A percentile compares a stretch with the other conserved stretches of the same genome.
Evolutionary conservation across 2,113 vertebrate genomes (phyloP).

Genomic region (Paraplagusia blochii): DNA sequence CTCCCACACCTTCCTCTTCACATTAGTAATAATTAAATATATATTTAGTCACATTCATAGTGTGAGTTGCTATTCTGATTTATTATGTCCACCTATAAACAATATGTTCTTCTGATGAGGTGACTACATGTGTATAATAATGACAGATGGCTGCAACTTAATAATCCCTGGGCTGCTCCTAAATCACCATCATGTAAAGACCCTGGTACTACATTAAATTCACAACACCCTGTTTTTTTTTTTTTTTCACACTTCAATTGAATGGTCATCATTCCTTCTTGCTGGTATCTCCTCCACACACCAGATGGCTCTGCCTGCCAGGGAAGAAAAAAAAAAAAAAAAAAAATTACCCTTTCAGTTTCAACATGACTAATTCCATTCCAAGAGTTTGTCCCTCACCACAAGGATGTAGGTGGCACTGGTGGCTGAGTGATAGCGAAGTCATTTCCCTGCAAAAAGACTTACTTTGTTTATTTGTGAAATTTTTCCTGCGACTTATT

Average conservation of each 20-base stretch:
- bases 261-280: slow-evolving; percentile 49
- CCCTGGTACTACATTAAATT: slow-evolving; percentile 46
- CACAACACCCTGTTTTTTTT: slow-evolving; percentile 36
- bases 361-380: slow-evolving; percentile 51
- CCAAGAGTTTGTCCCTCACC: slow-evolving; percentile 42
- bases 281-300: slow-evolving; percentile 64
- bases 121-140: background rate
- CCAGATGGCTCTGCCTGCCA: slow-evolving; percentile 61
- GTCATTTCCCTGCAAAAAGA: slow-evolving; percentile 37
- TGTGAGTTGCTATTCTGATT: slow-evolving; percentile 29
- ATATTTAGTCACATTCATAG: slow-evolving; percentile 29
- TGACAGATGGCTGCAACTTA: too few relatives aligned
- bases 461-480: background rate
- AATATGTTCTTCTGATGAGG: background rate
- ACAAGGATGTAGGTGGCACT: slow-evolving; percentile 34
- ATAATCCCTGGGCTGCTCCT: background rate
- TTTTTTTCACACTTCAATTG: slow-evolving; percentile 37
- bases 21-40: slow-evolving; percentile 30
- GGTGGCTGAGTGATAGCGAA: slow-evolving; percentile 35
- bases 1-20: slow-evolving; percentile 23
- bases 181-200: slow-evolving; percentile 11
- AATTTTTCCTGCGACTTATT: too few relatives aligned
- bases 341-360: slow-evolving; percentile 58
- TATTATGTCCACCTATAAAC: background rate
- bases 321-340: slow-evolving; percentile 21